phyloP scores from a whole-genome alignment of 2,797 vertebrate genomes.

The Coreius guichenoti region DNA sequence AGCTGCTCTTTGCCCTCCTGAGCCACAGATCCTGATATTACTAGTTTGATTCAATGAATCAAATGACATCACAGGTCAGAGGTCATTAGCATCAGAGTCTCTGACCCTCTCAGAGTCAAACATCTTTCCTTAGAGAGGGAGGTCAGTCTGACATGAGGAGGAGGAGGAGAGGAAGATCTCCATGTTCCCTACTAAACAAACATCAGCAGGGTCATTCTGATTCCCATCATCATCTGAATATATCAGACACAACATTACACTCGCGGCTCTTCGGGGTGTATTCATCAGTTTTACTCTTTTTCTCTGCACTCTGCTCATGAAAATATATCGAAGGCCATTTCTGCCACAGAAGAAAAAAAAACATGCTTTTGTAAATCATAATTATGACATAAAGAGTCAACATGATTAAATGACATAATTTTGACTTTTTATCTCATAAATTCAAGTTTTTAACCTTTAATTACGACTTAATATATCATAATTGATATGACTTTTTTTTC shows the following conservation, averaged over 20 bases:
- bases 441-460: no score
- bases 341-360: background rate
- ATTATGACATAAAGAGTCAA: background rate
- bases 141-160: background rate
- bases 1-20: background rate
- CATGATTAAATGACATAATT: background rate
- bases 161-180: background rate
- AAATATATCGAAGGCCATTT: background rate
- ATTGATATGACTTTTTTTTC: no score
- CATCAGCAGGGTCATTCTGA: background rate
- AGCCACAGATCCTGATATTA: background rate
- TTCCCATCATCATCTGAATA: background rate
- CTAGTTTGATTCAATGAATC: background rate
- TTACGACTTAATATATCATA: no score
- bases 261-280: no score
- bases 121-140: background rate
- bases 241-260: background rate
- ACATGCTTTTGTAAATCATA: background rate
- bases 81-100: background rate
- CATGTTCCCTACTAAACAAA: slow-evolving; percentile 1
- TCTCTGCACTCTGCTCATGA: background rate
- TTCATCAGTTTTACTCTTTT: background rate
- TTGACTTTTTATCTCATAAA: background rate
- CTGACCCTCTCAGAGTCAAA: background rate
- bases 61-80: background rate